Evolutionary conservation across 2,888 invertebrate genomes (phyloP), one percentile per base, ranked within the genome.

Genomic region (Nysson spinosus): DNA sequence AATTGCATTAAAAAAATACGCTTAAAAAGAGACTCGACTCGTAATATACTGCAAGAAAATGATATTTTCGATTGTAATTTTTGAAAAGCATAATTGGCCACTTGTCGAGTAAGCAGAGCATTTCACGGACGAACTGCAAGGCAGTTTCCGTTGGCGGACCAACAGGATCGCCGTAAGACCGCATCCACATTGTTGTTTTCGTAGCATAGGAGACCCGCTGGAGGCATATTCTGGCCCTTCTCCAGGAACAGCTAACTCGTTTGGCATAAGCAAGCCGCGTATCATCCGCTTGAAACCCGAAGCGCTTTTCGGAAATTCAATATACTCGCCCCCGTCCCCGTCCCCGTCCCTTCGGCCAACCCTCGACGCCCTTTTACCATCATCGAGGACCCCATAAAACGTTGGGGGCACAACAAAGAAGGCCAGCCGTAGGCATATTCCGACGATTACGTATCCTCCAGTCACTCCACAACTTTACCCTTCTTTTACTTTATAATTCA

Each of bases 271-370:
- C 78, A 75, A 67, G 68, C 60, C 77, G 78, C 77, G 73, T 81
- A 81, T 83, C 82, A 78, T 80, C 79, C 79, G 71, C 72, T 77
- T 79, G 83, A 79, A 83, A 82, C 78, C 58, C 77, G 70, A 83
- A 78, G 78, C 79, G 74, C 81, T 81, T 81, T 82, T 79, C 79
- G 80, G 83, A 83, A 83, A 83, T 83, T 83, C 82, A 83, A 83
- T 83, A 83, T 83, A 80, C 80, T 72, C 72, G 42, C 40, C 57
- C 63, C 58, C 35, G 42, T 52, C 63, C 30, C 26, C 72, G 42
- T 37, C 57, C 63, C 58, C 35, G 42, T 52, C 63, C 30, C 26
- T 56, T 24, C 28, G 49, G 35, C 4, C 44, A 32, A 69, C 58
- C 72, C 69, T 72, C 57, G 51, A 55, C 65, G 51, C 62, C 44